phyloP scores from a whole-genome alignment of 2,888 invertebrate species.

The Drosophila paucipuncta region DNA sequence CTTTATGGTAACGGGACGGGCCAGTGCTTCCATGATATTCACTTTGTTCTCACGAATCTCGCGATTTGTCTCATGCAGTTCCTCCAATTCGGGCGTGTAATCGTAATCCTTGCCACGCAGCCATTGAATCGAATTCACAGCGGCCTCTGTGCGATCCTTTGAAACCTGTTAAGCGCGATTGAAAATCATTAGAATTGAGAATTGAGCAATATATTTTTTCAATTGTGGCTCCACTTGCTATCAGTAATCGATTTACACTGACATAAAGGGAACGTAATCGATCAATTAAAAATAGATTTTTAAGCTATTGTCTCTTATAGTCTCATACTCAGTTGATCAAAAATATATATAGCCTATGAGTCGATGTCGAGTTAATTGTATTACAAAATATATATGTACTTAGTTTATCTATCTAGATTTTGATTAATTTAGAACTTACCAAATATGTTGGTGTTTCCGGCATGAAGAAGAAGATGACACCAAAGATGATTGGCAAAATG shows the following conservation, averaged over 20 bases:
- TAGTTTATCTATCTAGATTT: background rate
- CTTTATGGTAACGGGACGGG: constrained; percentile 87
- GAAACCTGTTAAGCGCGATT: constrained; percentile 65
- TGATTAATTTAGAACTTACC: constrained; percentile 82
- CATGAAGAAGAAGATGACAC: constrained; percentile 91
- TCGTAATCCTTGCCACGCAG: constrained; percentile 91
- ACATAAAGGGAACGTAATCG: background rate
- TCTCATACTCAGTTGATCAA: background rate
- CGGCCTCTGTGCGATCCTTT: constrained; percentile 88
- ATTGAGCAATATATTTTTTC: background rate
- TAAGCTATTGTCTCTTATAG: too few relatives aligned
- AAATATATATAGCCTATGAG: background rate
- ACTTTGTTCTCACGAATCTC: constrained; percentile 86
- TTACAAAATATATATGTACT: background rate
- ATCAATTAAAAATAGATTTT: background rate
- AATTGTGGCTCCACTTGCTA: background rate
- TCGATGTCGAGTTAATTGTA: background rate
- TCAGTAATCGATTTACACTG: background rate
- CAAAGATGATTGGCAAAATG: constrained; percentile 88
- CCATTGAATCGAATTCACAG: constrained; percentile 89
- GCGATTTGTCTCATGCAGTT: constrained; percentile 87
- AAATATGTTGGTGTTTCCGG: constrained; percentile 94
- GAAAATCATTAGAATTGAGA: background rate
- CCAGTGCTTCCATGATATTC: constrained; percentile 87
- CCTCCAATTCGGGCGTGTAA: constrained; percentile 88